Percentiles rank a stretch among this genome's conserved stretches.
phyloP scores from a whole-genome alignment of 2,113 vertebrate species.

The Anas platyrhynchos region DNA sequence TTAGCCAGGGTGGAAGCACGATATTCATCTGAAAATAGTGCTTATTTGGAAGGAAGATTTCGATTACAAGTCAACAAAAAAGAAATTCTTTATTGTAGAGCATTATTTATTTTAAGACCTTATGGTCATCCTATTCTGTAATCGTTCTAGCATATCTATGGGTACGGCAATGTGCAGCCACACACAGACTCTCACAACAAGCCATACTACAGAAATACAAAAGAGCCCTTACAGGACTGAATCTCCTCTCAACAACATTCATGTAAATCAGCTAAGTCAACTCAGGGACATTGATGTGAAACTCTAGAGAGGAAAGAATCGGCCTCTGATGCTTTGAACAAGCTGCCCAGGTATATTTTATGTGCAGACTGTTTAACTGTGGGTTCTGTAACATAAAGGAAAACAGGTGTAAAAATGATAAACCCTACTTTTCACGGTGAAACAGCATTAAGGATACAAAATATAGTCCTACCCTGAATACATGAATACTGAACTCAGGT shows the following conservation, averaged over 20 bases:
- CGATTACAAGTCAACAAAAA: background rate
- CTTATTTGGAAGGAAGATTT: slow-evolving; percentile 5
- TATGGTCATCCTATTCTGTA: background rate
- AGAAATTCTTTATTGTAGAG: background rate
- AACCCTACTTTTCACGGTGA: background rate
- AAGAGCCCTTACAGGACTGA: background rate
- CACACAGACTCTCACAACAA: background rate
- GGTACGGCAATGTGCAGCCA: background rate
- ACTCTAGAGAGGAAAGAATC: background rate
- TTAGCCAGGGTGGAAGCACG: background rate
- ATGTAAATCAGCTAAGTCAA: background rate
- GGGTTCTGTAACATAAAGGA: background rate
- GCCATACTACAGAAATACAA: background rate
- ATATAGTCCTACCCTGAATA: background rate
- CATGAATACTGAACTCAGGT: background rate
- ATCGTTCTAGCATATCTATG: background rate
- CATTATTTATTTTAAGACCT: background rate
- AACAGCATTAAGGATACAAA: background rate
- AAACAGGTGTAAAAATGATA: background rate
- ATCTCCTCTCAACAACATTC: background rate
- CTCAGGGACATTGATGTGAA: background rate
- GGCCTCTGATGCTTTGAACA: background rate
- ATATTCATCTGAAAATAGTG: background rate
- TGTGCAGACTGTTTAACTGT: background rate
- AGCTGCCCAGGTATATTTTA: background rate